Evolutionary conservation across 1,140 invertebrate species (phyloP).

Genomic region (Homalodisca vitripennis): DNA sequence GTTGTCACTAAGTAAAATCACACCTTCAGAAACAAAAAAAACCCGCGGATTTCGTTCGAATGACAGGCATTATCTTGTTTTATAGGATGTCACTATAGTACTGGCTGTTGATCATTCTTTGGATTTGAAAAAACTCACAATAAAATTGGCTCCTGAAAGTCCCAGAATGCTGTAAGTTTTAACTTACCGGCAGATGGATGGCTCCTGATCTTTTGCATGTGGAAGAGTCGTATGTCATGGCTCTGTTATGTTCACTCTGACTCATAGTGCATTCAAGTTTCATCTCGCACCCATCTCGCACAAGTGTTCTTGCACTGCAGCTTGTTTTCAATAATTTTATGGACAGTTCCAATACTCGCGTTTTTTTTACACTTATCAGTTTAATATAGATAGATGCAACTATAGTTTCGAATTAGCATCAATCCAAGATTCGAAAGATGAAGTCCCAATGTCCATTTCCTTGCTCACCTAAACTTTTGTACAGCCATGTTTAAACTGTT

Average conservation of each 20-base stretch:
- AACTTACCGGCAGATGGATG: background rate
- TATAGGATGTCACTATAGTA: too few relatives aligned
- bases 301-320: background rate
- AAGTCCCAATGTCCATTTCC: background rate
- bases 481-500: too few relatives aligned
- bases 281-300: background rate
- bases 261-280: background rate
- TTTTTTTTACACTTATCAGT: background rate
- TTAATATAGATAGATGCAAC: too few relatives aligned
- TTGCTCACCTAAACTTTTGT: background rate
- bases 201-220: too few relatives aligned
- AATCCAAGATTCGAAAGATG: background rate
- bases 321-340: background rate
- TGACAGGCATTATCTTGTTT: background rate
- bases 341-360: background rate
- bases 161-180: background rate
- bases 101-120: background rate
- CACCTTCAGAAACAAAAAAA: background rate
- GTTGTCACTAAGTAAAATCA: background rate
- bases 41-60: background rate
- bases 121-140: background rate
- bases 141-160: background rate
- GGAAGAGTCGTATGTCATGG: background rate
- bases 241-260: background rate
- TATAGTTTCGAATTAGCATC: background rate